These are phyloP conservation scores for Argyresthia goedartella DNA, from an alignment of 2,888 invertebrate species.

Conservation along the genomic window DNA sequence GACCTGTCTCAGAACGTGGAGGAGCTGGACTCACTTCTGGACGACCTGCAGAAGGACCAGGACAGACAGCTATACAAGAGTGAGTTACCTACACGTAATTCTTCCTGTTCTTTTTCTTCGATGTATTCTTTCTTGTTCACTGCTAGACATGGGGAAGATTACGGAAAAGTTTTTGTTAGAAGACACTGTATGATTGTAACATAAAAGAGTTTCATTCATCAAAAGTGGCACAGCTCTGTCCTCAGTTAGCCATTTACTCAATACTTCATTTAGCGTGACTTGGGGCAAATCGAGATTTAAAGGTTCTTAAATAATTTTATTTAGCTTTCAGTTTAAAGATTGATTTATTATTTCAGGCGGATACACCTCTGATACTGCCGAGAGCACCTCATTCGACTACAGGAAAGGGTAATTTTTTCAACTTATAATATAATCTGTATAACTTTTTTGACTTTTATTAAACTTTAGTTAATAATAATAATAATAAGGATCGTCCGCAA, in stretches of 20 bases:
- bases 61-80: conserved; percentile 63
- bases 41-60: conserved; percentile 76
- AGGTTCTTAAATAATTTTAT: no score
- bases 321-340: no score
- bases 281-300: no score
- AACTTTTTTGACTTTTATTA: background rate
- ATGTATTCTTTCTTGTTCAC: background rate
- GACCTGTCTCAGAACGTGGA: conserved; percentile 75
- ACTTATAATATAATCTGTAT: background rate
- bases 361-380: conserved; percentile 61
- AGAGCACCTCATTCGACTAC: conserved; percentile 60
- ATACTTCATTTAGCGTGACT: no score
- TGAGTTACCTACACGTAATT: conserved; percentile 18
- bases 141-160: background rate
- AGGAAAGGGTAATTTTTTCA: conserved; percentile 41
- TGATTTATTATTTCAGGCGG: conserved; percentile 55
- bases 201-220: no score
- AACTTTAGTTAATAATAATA: no score
- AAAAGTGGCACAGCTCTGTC: no score
- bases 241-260: no score
- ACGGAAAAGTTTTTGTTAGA: no score
- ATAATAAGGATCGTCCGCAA: no score
- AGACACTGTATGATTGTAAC: background rate
- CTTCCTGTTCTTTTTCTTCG: no score
- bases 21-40: conserved; percentile 80